Evolutionary conservation across 1,140 invertebrate genomes (phyloP).

Genomic region (Caenorhabditis tropicalis): DNA sequence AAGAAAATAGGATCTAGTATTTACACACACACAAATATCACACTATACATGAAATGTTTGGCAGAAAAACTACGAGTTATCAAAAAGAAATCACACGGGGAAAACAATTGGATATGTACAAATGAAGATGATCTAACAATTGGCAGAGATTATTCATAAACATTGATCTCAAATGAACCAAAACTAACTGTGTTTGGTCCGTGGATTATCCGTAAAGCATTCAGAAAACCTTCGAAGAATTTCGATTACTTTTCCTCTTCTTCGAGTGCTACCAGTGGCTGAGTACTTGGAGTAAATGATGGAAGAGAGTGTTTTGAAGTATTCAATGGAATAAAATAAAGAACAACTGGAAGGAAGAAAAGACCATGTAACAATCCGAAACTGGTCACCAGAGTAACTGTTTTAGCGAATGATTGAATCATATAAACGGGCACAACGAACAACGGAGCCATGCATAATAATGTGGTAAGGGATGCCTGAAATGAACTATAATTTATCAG

Average conservation of each 20-base stretch:
- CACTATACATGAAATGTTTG: constrained; percentile 32
- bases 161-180: too few relatives aligned
- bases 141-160: too few relatives aligned
- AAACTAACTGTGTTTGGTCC: too few relatives aligned
- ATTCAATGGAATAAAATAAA: constrained; percentile 22
- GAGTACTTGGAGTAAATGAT: constrained; percentile 20
- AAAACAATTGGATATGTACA: background rate
- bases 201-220: too few relatives aligned
- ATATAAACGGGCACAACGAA: constrained; percentile 48
- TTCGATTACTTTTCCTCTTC: background rate
- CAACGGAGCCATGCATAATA: constrained; percentile 48
- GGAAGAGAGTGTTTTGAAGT: constrained; percentile 9
- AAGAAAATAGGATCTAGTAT: constrained; percentile 17
- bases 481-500: background rate
- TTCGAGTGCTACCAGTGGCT: background rate
- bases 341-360: constrained; percentile 3
- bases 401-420: constrained; percentile 47
- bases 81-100: background rate
- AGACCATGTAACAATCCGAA: constrained; percentile 47
- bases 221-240: too few relatives aligned
- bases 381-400: constrained; percentile 43
- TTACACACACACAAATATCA: constrained; percentile 38
- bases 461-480: constrained; percentile 48
- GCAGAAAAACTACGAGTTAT: background rate
- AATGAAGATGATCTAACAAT: too few relatives aligned